Conservation (phyloP, 2,888 invertebrate species). For the Phrixothrix hirtus region DNA sequence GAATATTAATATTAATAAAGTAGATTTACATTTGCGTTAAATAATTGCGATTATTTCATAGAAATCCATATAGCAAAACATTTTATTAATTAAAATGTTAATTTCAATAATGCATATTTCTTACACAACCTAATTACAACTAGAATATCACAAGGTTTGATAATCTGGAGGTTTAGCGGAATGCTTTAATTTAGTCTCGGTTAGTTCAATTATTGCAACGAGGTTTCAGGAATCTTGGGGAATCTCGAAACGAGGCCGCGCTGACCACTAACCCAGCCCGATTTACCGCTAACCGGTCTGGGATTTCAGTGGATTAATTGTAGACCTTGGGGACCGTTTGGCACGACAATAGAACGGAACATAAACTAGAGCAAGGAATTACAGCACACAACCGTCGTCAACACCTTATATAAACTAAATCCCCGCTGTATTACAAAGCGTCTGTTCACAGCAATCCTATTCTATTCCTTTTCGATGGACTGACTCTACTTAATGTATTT, state of each 20-base stretch:
- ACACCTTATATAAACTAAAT: slow-evolving; percentile 50
- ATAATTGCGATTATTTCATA: no score
- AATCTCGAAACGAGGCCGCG: slow-evolving; percentile 41
- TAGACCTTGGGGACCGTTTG: slow-evolving; percentile 52
- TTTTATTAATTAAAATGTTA: no score
- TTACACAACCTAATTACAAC: no score
- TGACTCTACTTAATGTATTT: slow-evolving; percentile 2
- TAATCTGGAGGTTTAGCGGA: slow-evolving; percentile 11
- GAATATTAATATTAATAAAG: no score
- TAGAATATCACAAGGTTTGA: no score
- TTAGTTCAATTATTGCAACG: slow-evolving; percentile 35
- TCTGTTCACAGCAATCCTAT: slow-evolving; percentile 19
- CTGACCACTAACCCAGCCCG: slow-evolving; percentile 49
- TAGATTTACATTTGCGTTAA: no score
- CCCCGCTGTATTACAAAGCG: slow-evolving; percentile 37
- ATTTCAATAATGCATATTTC: no score
- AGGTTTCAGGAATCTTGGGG: slow-evolving; percentile 41
- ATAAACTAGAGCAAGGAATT: slow-evolving; percentile 51
- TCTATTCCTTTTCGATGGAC: slow-evolving; percentile 1
- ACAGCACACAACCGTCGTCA: slow-evolving; percentile 47
- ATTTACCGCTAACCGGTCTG: slow-evolving; percentile 47
- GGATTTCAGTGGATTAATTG: slow-evolving; percentile 53
- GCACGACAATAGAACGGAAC: slow-evolving; percentile 50
- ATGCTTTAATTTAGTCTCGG: slow-evolving; percentile 23
- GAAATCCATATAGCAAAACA: no score